These are phyloP conservation scores for Thumatha senex DNA, from an alignment of 2,888 invertebrate species.

Conservation along the genomic window DNA sequence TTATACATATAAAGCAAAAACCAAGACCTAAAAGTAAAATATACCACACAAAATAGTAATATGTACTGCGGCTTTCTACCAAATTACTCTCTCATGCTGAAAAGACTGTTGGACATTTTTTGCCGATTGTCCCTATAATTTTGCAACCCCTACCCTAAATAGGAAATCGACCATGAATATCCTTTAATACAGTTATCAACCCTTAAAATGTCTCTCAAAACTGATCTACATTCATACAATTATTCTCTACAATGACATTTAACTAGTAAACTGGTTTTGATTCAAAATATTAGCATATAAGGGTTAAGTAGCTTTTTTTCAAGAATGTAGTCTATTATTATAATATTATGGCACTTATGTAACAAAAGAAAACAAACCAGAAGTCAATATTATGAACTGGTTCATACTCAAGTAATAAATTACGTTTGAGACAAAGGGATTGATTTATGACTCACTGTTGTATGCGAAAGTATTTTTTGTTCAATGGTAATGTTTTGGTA, in stretches of 20 bases:
- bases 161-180: slow-evolving; percentile 13
- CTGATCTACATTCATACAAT: slow-evolving; percentile 42
- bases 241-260: slow-evolving; percentile 32
- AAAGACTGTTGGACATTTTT: no score
- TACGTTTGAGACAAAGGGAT: slow-evolving; percentile 46
- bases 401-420: slow-evolving; percentile 42
- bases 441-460: slow-evolving; percentile 41
- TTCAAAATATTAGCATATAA: slow-evolving; percentile 23
- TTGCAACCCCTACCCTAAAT: slow-evolving; percentile 4
- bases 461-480: slow-evolving; percentile 35
- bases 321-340: slow-evolving; percentile 51
- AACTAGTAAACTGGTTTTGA: slow-evolving; percentile 31
- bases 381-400: slow-evolving; percentile 55
- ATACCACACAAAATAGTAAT: no score
- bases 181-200: slow-evolving; percentile 36
- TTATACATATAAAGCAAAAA: no score
- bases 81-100: no score
- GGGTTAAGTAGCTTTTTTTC: slow-evolving; percentile 40
- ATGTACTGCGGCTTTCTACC: no score
- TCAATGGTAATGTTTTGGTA: slow-evolving; percentile 10
- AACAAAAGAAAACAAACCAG: slow-evolving; percentile 58
- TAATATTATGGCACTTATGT: slow-evolving; percentile 57
- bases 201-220: slow-evolving; percentile 19
- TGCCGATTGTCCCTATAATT: no score
- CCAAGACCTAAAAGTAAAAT: no score